Evolutionary conservation across 2,797 vertebrate genomes (phyloP), one percentile per base, ranked within the genome.

Genomic region (Trematomus bernacchii): DNA sequence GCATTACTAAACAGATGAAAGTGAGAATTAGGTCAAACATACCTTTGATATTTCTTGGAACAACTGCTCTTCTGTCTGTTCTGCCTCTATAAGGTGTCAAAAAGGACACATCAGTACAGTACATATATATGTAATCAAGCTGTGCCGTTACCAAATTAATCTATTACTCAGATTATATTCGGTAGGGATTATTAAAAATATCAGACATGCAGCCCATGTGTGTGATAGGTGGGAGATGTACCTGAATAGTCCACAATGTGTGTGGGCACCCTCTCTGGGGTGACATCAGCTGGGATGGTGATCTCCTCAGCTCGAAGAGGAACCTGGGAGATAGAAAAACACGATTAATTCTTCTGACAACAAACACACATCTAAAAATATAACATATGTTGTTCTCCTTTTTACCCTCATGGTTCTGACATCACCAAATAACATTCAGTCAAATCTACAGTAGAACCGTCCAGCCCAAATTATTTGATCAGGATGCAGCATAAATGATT

Each of bases 191-290:
- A n/a, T n/a, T 14, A 21, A 4, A 27, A 21, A 15, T 30, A 19
- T 66, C 10, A n/a, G 7, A 14, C 8, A 19, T 14, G 50, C 37
- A 44, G 52, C 3, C 13, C 15, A 50, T 33, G 53, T 16, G 23
- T 27, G 53, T 13, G n/a, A 5, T 16, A 37, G 40, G 3, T 7
- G 21, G 10, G 46, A 54, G 1, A 3, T 40, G 88, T 93, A 99
- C 98, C 98, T 67, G 98, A 99, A 79, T 99, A 99, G 93, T 99
- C 98, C 59, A 99, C 98, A 33, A 99, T 99, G 87, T 99, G 98
- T 40, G 98, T 99, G 83, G 98, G 98, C 18, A 99, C 98, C 91
- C 97, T 95, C 85, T 99, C 98, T 63, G 98, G 98, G 6, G 98
- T 99, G 80, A 99, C 98, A 70, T 99, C 98, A 0, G 98, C 98